Base-by-base conservation (phyloP, 1,140 invertebrate genomes). In the Habropoda laboriosa region DNA sequence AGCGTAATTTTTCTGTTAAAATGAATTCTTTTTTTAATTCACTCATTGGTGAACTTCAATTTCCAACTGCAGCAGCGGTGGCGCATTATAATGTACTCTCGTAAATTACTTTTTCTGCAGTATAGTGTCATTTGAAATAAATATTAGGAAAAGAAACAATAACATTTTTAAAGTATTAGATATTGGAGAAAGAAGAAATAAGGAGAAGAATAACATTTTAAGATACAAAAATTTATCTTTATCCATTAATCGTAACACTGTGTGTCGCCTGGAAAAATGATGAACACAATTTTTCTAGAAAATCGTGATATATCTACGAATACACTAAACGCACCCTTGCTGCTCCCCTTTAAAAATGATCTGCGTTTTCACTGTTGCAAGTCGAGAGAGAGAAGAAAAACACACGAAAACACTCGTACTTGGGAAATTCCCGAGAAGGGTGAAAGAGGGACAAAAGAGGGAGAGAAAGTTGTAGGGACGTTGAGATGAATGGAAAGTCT, bases 401-500 rank as follows among this genome's bases (percentile, higher is more conserved):
- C n/a, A 66, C 30, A 21, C 42, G 64, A 7, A 60, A 57, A 57
- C 55, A 49, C 4, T 21, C 47, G 18, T 49, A n/a, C n/a, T 21
- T 30, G 30, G 57, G 0, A 30, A 35, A 58, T 35, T n/a, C 21
- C 30, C 18, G 32, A 0, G 16, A 7, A 10, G 7, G 16, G 32
- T n/a, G n/a, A 3, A 32, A n/a, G 12, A 58, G 63, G 16, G 13
- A 38, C 47, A n/a, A 49, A 42, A 47, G 30, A 5, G 21, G 8
- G 30, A 0, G 45, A 49, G 45, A 27, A 70, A 58, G 10, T 58
- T 40, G 24, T 5, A 38, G 16, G 21, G 35, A 18, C 42, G 12
- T 38, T 13, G n/a, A 27, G 42, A 42, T 47, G 42, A 70, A 58
- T 49, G 32, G 30, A 13, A 47, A 78, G 32, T 78, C n/a, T 18